phyloP scores from a whole-genome alignment of 2,113 vertebrate species.

The Syngnathoides biaculeatus region DNA sequence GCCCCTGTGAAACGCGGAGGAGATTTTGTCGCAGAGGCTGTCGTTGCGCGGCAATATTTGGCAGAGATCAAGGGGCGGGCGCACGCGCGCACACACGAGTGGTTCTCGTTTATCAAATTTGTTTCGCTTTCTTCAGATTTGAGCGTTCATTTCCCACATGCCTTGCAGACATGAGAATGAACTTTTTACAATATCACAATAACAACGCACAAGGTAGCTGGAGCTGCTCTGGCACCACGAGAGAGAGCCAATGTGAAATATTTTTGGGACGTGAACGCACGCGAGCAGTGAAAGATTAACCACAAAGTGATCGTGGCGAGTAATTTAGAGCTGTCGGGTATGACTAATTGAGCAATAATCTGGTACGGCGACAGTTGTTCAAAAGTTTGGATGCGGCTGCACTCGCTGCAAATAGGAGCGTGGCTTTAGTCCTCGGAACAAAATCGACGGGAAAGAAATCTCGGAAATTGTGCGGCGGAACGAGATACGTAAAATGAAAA shows the following conservation, averaged over 20 bases:
- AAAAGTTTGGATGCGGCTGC: background rate
- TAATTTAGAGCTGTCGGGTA: too few relatives aligned
- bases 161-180: too few relatives aligned
- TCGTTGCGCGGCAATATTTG: background rate
- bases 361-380: too few relatives aligned
- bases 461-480: background rate
- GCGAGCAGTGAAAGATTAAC: too few relatives aligned
- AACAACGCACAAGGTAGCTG: background rate
- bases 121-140: background rate
- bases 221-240: too few relatives aligned
- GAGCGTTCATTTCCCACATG: background rate
- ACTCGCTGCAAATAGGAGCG: background rate
- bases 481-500: background rate
- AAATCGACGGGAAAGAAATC: slow-evolving; percentile 1
- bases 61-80: background rate
- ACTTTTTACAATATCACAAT: too few relatives aligned
- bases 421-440: background rate
- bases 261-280: too few relatives aligned
- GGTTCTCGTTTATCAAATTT: background rate
- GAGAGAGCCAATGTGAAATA: too few relatives aligned
- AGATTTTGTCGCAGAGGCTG: background rate
- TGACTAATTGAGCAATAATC: too few relatives aligned
- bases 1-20: background rate
- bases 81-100: background rate
- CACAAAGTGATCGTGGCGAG: too few relatives aligned